Evolutionary conservation across 2,797 vertebrate species (phyloP).

Genomic region (Enteromius treurensis): DNA sequence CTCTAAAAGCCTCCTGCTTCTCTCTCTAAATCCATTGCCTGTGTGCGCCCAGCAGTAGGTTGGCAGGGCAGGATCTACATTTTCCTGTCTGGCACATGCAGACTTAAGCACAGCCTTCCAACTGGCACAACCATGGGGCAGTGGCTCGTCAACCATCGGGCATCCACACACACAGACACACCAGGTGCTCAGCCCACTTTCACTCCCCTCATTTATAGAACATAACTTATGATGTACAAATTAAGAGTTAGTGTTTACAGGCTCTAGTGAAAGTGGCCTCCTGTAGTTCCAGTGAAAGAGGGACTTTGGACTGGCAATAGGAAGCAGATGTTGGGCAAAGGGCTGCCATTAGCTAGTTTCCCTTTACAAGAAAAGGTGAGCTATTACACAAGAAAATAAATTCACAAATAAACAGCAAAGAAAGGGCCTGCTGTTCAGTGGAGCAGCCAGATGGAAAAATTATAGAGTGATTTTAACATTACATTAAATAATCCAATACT

Average conservation of each 20-base stretch:
- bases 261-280: slow-evolving; percentile 76
- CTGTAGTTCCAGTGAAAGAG: slow-evolving; percentile 73
- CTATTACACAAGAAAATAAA: slow-evolving; percentile 76
- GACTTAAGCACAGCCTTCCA: slow-evolving; percentile 31
- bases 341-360: slow-evolving; percentile 64
- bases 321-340: slow-evolving; percentile 77
- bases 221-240: slow-evolving; percentile 80
- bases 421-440: slow-evolving; percentile 52
- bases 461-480: neutral
- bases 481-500: neutral
- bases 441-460: slow-evolving; percentile 53
- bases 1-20: slow-evolving; percentile 8
- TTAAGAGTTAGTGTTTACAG: slow-evolving; percentile 81
- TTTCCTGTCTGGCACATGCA: slow-evolving; percentile 51
- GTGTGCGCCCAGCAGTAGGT: slow-evolving; percentile 46
- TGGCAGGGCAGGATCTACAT: slow-evolving; percentile 44
- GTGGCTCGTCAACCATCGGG: slow-evolving; percentile 18
- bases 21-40: slow-evolving; percentile 6
- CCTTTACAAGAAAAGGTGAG: slow-evolving; percentile 80
- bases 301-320: slow-evolving; percentile 74
- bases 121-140: slow-evolving; percentile 52
- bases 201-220: slow-evolving; percentile 76
- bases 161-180: slow-evolving; percentile 29
- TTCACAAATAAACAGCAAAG: slow-evolving; percentile 78
- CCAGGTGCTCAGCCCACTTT: slow-evolving; percentile 74